A percentile compares a stretch with the other conserved stretches of the same genome.
Evolutionary conservation across 2,888 invertebrate species (phyloP).

Genomic region (Leucozona laternaria): DNA sequence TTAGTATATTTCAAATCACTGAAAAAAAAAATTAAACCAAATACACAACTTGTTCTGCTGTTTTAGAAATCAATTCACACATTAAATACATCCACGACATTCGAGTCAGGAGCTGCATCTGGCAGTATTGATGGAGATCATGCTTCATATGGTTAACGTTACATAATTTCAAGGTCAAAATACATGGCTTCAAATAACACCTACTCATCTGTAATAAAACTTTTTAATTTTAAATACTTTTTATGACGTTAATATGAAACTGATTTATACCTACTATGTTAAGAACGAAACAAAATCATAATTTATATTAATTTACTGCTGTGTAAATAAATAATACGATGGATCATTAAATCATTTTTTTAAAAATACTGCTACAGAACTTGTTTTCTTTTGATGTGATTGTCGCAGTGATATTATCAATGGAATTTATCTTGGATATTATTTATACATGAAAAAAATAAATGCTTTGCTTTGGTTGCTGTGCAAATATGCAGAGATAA

Average conservation of each 20-base stretch:
- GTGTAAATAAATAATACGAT: background rate
- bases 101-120: background rate
- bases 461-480: background rate
- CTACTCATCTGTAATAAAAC: background rate
- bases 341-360: background rate
- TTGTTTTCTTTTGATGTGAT: background rate
- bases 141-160: background rate
- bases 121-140: background rate
- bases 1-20: background rate
- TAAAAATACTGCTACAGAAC: no score
- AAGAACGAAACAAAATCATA: background rate
- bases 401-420: background rate
- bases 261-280: background rate
- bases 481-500: background rate
- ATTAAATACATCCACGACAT: background rate
- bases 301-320: background rate
- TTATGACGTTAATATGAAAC: background rate
- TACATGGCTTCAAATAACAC: background rate
- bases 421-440: background rate
- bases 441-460: background rate
- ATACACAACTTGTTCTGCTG: background rate
- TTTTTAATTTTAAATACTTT: background rate
- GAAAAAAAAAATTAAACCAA: background rate
- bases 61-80: background rate
- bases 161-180: slow-evolving; percentile 9